These are phyloP conservation scores for Echinops telfairi DNA, from an alignment of 2,113 vertebrate genomes.

Conservation along the genomic window DNA sequence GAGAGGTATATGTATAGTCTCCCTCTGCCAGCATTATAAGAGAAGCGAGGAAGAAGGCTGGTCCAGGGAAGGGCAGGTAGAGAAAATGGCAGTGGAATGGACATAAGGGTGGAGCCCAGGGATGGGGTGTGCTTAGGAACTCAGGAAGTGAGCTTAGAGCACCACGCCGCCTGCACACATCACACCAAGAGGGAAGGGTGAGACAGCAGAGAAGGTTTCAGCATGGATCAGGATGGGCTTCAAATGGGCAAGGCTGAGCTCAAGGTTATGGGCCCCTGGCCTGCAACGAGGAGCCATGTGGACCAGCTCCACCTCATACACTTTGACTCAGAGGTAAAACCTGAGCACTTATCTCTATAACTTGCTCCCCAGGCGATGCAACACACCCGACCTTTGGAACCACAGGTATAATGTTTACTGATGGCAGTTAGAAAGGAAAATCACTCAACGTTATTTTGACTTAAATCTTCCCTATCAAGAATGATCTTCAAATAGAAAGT, in stretches of 20 bases:
- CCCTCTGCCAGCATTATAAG: conserved; percentile 22
- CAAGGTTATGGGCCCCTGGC: background rate
- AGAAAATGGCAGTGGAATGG: conserved; percentile 15
- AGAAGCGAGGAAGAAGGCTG: conserved; percentile 45
- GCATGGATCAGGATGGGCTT: background rate
- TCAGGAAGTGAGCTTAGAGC: background rate
- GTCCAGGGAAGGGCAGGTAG: background rate
- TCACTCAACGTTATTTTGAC: conserved; percentile 62
- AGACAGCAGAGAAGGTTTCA: background rate
- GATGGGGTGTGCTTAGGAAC: background rate
- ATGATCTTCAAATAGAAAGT: conserved; percentile 64
- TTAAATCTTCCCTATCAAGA: conserved; percentile 70
- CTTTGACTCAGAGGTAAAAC: conserved; percentile 26
- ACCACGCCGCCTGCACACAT: background rate
- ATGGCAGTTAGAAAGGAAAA: conserved; percentile 66
- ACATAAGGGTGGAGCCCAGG: background rate
- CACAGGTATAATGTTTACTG: conserved; percentile 54
- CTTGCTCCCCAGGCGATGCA: background rate
- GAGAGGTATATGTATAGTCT: background rate
- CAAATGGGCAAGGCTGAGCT: background rate
- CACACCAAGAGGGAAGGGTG: background rate
- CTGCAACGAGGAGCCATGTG: background rate
- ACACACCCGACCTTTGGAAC: conserved; percentile 16
- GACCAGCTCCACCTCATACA: background rate
- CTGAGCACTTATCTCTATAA: background rate